Percentiles rank a stretch among this genome's conserved stretches.
phyloP scores from a whole-genome alignment of 2,113 vertebrate genomes.

The Raja brachyura region DNA sequence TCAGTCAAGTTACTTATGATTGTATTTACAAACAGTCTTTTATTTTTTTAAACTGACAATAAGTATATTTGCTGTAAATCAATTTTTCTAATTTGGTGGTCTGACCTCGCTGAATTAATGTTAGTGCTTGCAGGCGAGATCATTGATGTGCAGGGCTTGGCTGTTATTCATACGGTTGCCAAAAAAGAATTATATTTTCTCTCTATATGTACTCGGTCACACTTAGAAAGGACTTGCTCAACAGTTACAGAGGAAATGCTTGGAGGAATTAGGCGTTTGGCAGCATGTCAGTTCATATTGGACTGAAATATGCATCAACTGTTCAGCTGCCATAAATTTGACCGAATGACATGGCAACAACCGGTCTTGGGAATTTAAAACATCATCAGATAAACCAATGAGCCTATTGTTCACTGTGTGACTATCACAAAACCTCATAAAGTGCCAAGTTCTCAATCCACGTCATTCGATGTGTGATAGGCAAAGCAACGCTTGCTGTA shows the following conservation, averaged over 20 bases:
- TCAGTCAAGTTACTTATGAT: no score
- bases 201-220: background rate
- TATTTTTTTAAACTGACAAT: background rate
- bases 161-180: background rate
- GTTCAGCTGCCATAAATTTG: slow-evolving; percentile 35
- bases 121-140: background rate
- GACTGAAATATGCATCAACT: slow-evolving; percentile 36
- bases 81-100: background rate
- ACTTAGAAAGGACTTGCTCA: slow-evolving; percentile 7
- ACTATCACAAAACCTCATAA: slow-evolving; percentile 15
- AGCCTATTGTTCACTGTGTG: slow-evolving; percentile 27
- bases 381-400: slow-evolving; percentile 33
- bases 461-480: slow-evolving; percentile 10
- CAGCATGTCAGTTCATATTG: slow-evolving; percentile 26
- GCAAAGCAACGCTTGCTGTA: background rate
- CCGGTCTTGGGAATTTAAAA: slow-evolving; percentile 32
- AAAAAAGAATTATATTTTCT: background rate
- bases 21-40: background rate
- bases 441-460: slow-evolving; percentile 15
- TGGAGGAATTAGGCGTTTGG: slow-evolving; percentile 16
- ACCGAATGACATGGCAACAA: slow-evolving; percentile 33
- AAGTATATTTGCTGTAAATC: background rate
- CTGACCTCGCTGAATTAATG: background rate
- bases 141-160: background rate
- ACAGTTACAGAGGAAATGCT: slow-evolving; percentile 28